phyloP scores from a whole-genome alignment of 2,888 invertebrate genomes.

The Cryptops parisi region DNA sequence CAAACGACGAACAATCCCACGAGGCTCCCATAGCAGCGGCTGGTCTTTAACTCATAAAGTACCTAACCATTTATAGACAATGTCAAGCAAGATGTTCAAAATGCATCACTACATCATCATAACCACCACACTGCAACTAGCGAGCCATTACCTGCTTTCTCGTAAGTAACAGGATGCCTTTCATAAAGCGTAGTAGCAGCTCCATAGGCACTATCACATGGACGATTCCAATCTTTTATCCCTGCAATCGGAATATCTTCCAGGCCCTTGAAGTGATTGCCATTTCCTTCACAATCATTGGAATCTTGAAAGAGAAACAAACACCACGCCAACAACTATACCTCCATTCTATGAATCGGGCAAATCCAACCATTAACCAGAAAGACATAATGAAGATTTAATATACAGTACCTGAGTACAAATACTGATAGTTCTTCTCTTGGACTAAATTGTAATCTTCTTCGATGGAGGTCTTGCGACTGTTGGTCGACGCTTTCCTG shows the following conservation, averaged over 20 bases:
- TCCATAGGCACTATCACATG: constrained; percentile 47
- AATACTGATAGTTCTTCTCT: constrained; percentile 10
- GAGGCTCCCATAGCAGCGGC: too few species aligned
- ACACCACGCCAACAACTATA: too few species aligned
- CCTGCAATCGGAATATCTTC: constrained; percentile 33
- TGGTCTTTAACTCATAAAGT: too few species aligned
- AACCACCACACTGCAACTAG: too few species aligned
- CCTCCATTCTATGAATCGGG: too few species aligned
- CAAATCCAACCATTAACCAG: too few species aligned
- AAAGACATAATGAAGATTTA: too few species aligned
- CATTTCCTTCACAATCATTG: neutral
- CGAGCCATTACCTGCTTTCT: constrained; percentile 36
- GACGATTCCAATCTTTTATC: constrained; percentile 42
- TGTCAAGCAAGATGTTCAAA: too few species aligned
- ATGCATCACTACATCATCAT: too few species aligned
- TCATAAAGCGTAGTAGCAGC: constrained; percentile 67
- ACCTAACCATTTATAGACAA: neutral
- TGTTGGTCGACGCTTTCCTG: constrained; percentile 23
- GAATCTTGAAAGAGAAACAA: neutral
- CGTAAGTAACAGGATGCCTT: constrained; percentile 57
- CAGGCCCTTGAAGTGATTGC: constrained; percentile 10
- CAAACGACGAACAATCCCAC: too few species aligned
- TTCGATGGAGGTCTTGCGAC: constrained; percentile 23
- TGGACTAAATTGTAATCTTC: constrained; percentile 13
- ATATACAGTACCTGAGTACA: constrained; percentile 5